Conservation (phyloP, 2,797 vertebrate species). For the Hozukius guyotensis region DNA sequence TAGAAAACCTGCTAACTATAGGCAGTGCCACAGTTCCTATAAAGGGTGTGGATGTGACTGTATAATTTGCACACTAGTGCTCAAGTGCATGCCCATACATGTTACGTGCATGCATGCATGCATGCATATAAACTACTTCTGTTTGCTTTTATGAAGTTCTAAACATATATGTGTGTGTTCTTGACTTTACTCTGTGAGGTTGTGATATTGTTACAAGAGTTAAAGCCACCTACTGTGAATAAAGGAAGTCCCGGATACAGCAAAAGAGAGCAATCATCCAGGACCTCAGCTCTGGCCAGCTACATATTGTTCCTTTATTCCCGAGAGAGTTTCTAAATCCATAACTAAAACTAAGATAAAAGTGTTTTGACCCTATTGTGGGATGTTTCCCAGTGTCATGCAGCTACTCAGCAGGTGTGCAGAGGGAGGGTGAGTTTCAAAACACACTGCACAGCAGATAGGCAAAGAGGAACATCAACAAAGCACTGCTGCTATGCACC, state of each 20-base stretch:
- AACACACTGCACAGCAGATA: slow-evolving; percentile 75
- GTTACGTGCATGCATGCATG: background rate
- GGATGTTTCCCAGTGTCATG: slow-evolving; percentile 78
- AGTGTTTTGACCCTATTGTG: slow-evolving; percentile 72
- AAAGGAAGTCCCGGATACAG: slow-evolving; percentile 61
- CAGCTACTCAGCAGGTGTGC: slow-evolving; percentile 76
- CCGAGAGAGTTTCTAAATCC: slow-evolving; percentile 70
- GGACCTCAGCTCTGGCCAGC: slow-evolving; percentile 63
- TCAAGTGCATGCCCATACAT: background rate
- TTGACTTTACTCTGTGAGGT: slow-evolving; percentile 24
- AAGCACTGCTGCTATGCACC: slow-evolving; percentile 68
- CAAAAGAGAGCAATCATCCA: slow-evolving; percentile 26
- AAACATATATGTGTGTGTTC: background rate
- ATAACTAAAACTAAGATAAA: slow-evolving; percentile 78
- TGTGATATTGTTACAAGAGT: slow-evolving; percentile 49
- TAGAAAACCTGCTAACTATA: background rate
- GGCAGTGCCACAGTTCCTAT: background rate
- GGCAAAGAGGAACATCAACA: slow-evolving; percentile 75
- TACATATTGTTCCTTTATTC: slow-evolving; percentile 67
- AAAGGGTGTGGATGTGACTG: background rate
- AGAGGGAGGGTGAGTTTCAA: slow-evolving; percentile 72
- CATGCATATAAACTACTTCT: background rate
- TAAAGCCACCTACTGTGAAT: slow-evolving; percentile 59
- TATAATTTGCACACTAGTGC: background rate
- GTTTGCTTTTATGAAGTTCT: background rate